Evolutionary conservation across 2,888 invertebrate species (phyloP), one percentile per base, ranked within the genome.

Genomic region (Allygus modestus): DNA sequence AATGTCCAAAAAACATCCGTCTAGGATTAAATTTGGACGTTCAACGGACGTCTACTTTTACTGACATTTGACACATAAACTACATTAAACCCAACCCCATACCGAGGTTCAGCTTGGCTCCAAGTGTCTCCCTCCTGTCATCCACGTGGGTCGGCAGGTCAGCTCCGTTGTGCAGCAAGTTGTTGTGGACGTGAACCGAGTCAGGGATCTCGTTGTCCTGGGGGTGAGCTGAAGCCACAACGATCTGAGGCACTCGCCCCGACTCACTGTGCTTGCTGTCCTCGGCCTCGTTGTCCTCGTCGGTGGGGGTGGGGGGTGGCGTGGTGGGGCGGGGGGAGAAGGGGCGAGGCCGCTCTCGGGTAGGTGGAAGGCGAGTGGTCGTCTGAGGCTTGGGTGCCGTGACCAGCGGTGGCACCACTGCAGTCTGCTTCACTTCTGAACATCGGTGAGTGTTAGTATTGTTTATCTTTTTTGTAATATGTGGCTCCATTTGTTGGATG

Each of bases 141-240:
- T 89, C 93, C 93, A 81, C 94, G 94, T 0, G 95, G 93, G 84
- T 92, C 91, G 86, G 93, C 90, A 82, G 92, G 89, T 92, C 93
- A 87, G 92, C 92, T n/a, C 92, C 91, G 86, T 88, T 92, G 90
- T 86, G 93, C 84, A 91, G 93, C 33, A 88, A 88, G 61, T 89
- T 89, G 84, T 89, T 89, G 75, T 89, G 86, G 28, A 89, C 89
- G 86, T 89, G 89, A 69, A 89, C 88, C 83, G 89, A 89, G 87
- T 90, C 90, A 0, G 90, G 89, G 88, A 95, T 93, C 89, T 97
- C 96, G 89, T 97, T 97, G 88, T 97, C 96, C 90, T 95, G 95
- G 1, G 96, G 96, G 92, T 96, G 96, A 81, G 92, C 88, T 41
- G 88, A 87, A 41, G 88, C 87, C 15, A 87, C 87, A 7, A 88